These are phyloP conservation scores for Hippocampus guttulatus DNA, from an alignment of 2,113 vertebrate genomes.

Conservation along the genomic window DNA sequence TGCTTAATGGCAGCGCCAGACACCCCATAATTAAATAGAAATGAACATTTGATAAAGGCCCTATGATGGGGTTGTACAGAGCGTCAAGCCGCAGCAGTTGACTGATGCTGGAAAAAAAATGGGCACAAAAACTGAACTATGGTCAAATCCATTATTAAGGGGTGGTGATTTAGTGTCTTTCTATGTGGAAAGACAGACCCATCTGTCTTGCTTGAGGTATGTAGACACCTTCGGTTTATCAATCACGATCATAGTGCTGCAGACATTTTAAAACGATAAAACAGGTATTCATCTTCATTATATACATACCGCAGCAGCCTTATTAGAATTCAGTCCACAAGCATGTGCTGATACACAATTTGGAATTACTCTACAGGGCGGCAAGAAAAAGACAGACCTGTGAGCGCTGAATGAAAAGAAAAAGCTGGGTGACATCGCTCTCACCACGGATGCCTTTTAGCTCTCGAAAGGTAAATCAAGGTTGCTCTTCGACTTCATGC, in stretches of 20 bases:
- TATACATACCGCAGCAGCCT: slow-evolving; percentile 36
- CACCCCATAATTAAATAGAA: slow-evolving; percentile 67
- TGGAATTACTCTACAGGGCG: slow-evolving; percentile 16
- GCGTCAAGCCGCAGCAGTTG: slow-evolving; percentile 14
- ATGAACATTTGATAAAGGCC: slow-evolving; percentile 58
- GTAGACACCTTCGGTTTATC: slow-evolving; percentile 51
- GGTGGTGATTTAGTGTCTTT: slow-evolving; percentile 58
- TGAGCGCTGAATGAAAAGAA: slow-evolving; percentile 25
- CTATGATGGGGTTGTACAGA: slow-evolving; percentile 30
- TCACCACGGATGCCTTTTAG: slow-evolving; percentile 42
- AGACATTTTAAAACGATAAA: slow-evolving; percentile 43
- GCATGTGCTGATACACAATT: slow-evolving; percentile 12
- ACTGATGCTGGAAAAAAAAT: slow-evolving; percentile 12
- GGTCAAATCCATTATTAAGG: slow-evolving; percentile 56
- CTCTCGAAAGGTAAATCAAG: slow-evolving; percentile 39
- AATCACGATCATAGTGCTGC: slow-evolving; percentile 36
- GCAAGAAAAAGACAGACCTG: slow-evolving; percentile 19
- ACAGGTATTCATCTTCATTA: slow-evolving; percentile 50
- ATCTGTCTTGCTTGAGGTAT: slow-evolving; percentile 52
- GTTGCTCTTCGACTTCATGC: slow-evolving; percentile 43
- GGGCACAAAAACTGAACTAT: slow-evolving; percentile 27
- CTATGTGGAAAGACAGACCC: slow-evolving; percentile 44
- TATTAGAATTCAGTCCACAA: slow-evolving; percentile 12
- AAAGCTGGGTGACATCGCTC: slow-evolving; percentile 36
- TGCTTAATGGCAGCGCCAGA: slow-evolving; percentile 59